Percentiles rank a stretch among this genome's conserved stretches.
Evolutionary conservation across 1,140 invertebrate species (phyloP).

Genomic region (Drosophila pseudoananassae): DNA sequence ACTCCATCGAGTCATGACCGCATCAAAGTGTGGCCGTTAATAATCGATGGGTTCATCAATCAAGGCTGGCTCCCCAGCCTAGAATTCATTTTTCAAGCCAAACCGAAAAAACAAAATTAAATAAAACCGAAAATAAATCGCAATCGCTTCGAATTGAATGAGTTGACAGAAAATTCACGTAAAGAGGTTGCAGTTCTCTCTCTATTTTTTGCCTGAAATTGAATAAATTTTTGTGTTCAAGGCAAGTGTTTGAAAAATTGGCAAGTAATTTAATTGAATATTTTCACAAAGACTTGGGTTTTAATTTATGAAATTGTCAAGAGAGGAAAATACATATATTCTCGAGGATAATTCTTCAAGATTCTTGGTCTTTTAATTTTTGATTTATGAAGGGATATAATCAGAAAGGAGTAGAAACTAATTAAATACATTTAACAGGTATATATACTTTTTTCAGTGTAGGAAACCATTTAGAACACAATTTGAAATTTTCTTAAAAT

Average conservation of each 20-base stretch:
- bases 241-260: constrained; percentile 1
- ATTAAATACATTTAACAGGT: too few species aligned
- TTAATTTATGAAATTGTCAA: constrained; percentile 16
- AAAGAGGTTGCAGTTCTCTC: background rate
- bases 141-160: constrained; percentile 13
- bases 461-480: too few species aligned
- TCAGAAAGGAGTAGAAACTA: too few species aligned
- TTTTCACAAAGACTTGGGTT: background rate
- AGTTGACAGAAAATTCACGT: constrained; percentile 25
- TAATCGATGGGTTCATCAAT: constrained; percentile 49
- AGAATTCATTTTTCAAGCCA: constrained; percentile 24
- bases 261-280: constrained; percentile 1
- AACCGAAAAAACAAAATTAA: too few species aligned
- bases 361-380: background rate
- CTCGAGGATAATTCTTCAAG: background rate
- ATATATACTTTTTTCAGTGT: too few species aligned
- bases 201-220: constrained; percentile 18
- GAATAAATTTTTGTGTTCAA: constrained; percentile 18
- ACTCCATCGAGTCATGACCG: constrained; percentile 38
- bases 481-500: too few species aligned
- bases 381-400: background rate
- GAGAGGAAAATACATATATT: background rate
- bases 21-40: constrained; percentile 38
- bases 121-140: background rate
- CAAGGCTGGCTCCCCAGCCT: constrained; percentile 6